A percentile compares a stretch with the other conserved stretches of the same genome.
Evolutionary conservation across 2,888 invertebrate species (phyloP).

Genomic region (Drosophila phalerata): DNA sequence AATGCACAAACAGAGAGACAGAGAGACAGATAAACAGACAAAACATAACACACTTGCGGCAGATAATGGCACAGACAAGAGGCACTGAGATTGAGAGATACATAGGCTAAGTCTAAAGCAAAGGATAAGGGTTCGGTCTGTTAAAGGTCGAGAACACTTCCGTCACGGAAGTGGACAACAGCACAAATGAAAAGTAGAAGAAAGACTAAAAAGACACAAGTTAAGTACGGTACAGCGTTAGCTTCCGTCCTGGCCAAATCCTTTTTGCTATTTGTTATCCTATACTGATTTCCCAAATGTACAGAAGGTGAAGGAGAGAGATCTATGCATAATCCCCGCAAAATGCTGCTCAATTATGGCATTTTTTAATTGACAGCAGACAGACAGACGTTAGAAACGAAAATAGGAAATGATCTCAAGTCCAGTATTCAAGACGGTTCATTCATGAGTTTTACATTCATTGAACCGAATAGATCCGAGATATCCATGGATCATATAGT

Average conservation of each 20-base stretch:
- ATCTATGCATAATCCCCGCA: slow-evolving; percentile 54
- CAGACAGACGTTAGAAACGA: slow-evolving; percentile 5
- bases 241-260: slow-evolving; percentile 76
- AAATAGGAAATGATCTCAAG: slow-evolving; percentile 24
- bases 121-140: slow-evolving; percentile 14
- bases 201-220: slow-evolving; percentile 65
- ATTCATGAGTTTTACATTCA: slow-evolving; percentile 56
- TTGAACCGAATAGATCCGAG: slow-evolving; percentile 48
- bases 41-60: slow-evolving; percentile 22
- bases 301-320: neutral
- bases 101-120: slow-evolving; percentile 2
- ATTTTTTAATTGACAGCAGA: slow-evolving; percentile 69
- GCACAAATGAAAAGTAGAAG: slow-evolving; percentile 13
- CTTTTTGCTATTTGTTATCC: slow-evolving; percentile 79
- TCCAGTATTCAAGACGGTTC: slow-evolving; percentile 25
- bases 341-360: slow-evolving; percentile 76
- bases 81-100: slow-evolving; percentile 31
- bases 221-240: slow-evolving; percentile 67
- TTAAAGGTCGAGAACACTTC: slow-evolving; percentile 57
- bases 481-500: slow-evolving; percentile 8
- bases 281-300: slow-evolving; percentile 35
- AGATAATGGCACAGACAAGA: slow-evolving; percentile 43
- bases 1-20: slow-evolving; percentile 55
- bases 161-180: slow-evolving; percentile 68
- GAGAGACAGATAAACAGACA: neutral